Evolutionary conservation across 2,888 invertebrate genomes (phyloP).

Genomic region (Stramonita haemastoma): DNA sequence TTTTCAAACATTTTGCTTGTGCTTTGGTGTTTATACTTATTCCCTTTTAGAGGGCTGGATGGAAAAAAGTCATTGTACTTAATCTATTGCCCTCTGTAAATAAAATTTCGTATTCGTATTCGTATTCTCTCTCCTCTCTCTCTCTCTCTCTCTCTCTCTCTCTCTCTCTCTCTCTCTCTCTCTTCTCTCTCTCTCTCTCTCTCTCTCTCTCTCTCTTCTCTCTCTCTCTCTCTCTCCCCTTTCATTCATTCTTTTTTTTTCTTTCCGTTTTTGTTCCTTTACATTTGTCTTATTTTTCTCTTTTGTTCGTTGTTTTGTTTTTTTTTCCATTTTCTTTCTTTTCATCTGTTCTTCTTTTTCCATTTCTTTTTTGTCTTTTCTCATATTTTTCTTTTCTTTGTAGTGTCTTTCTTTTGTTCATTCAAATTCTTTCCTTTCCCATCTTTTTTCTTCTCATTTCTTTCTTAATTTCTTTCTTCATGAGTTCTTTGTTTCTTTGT

Average conservation of each 20-base stretch:
- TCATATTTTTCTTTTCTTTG: neutral
- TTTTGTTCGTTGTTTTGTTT: neutral
- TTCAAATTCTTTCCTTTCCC: no score
- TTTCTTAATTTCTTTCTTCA: neutral
- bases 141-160: neutral
- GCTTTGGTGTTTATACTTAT: no score
- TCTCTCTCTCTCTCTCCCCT: neutral
- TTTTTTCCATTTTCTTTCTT: neutral
- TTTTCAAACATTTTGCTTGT: no score
- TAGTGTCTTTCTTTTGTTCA: neutral
- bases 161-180: neutral
- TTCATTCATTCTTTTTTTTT: neutral
- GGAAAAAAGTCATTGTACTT: no score
- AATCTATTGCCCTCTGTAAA: no score
- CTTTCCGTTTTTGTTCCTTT: neutral
- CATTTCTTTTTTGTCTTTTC: neutral
- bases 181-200: neutral
- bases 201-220: neutral
- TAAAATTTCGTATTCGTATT: no score
- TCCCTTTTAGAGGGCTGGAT: no score
- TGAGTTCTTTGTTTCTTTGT: no score
- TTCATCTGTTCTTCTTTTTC: neutral
- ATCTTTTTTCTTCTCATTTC: neutral
- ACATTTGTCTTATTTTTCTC: neutral
- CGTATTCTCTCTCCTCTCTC: conserved; percentile 7